Conservation (phyloP, 1,140 invertebrate genomes). For the Eciton burchellii region DNA sequence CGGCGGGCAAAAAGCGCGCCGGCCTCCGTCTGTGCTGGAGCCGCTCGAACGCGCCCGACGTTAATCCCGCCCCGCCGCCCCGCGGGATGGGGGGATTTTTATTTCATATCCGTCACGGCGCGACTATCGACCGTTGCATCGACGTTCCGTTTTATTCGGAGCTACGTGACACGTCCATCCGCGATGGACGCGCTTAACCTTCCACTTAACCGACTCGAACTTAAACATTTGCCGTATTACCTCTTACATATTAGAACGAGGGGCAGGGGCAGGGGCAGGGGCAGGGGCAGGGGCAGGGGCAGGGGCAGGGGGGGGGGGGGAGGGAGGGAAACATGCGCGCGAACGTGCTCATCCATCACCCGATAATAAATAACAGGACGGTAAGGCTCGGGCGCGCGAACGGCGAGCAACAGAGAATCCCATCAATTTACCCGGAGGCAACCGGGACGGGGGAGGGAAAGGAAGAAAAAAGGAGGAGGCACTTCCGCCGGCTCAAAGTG, state of each 20-base stretch:
- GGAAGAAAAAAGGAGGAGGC: conserved; percentile 51
- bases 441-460: too few species aligned
- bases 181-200: neutral
- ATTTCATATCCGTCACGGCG: neutral
- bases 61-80: neutral
- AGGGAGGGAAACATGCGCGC: neutral
- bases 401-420: conserved; percentile 46
- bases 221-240: neutral
- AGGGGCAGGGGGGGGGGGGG: neutral
- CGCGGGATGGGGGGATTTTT: neutral
- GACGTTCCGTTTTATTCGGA: conserved; percentile 6
- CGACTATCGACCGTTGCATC: too few species aligned
- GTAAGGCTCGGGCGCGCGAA: conserved; percentile 14
- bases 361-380: conserved; percentile 19
- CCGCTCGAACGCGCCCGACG: neutral
- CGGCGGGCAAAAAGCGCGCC: neutral
- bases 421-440: conserved; percentile 30
- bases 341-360: conserved; percentile 21
- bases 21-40: neutral
- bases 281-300: neutral
- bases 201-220: neutral
- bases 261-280: neutral
- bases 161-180: neutral
- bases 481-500: neutral
- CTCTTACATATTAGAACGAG: neutral